These are phyloP conservation scores for Melanotaenia nigrans DNA, from an alignment of 2,797 vertebrate species.

Conservation along the genomic window DNA sequence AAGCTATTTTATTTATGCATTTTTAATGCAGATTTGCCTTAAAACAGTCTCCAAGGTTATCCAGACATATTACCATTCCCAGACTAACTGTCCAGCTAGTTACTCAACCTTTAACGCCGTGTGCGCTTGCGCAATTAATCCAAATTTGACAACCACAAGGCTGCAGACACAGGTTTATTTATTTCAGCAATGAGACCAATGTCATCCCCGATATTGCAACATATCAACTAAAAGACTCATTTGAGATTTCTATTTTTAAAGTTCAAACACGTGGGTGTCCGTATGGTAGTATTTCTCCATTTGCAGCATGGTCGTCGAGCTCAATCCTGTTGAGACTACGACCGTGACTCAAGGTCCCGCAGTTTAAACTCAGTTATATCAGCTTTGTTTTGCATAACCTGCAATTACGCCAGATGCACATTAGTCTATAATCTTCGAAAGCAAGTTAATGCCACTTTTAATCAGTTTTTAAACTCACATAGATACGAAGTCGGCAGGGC, in stretches of 20 bases:
- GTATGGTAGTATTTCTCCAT: not conserved
- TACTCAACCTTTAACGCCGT: not conserved
- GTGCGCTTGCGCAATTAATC: constrained; percentile 40
- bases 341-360: constrained; percentile 53
- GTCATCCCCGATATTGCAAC: fast-evolving
- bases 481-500: constrained; percentile 30
- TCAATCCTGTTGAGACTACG: constrained; percentile 14
- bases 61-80: not conserved
- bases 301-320: constrained; percentile 26
- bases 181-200: not conserved
- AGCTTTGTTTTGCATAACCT: fast-evolving
- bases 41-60: not conserved
- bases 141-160: constrained; percentile 30
- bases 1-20: too few relatives aligned
- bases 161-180: not conserved
- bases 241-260: not conserved
- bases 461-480: constrained; percentile 63
- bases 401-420: fast-evolving
- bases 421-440: not conserved
- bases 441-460: not conserved
- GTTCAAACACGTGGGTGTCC: fast-evolving
- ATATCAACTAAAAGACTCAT: too few relatives aligned
- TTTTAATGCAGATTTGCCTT: not conserved
- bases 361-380: not conserved
- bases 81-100: not conserved